Conservation (phyloP, 2,797 vertebrate genomes). For the Clarias fuscus region DNA sequence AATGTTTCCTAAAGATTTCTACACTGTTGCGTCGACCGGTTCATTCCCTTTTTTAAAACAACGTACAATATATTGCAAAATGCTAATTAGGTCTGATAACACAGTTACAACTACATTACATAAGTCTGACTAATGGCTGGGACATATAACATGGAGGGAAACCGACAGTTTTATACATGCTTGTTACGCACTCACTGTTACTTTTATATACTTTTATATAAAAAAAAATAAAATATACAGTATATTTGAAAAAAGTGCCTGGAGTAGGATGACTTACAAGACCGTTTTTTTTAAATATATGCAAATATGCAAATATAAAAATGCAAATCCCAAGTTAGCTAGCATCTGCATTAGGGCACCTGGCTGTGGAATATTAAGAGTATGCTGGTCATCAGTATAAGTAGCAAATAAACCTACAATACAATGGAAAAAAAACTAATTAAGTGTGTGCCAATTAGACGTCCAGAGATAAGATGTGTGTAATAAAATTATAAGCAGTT, state of each 20-base stretch:
- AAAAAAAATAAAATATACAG: too few species aligned
- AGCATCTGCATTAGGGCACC: not conserved
- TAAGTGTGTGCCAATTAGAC: not conserved
- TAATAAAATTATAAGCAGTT: conserved; percentile 17
- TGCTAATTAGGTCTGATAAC: conserved; percentile 41
- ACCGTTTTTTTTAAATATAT: not conserved
- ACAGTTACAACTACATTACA: conserved; percentile 26
- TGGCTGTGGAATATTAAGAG: not conserved
- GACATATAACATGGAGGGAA: conserved; percentile 12
- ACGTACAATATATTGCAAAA: not conserved
- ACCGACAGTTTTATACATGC: conserved; percentile 12
- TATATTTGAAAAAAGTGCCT: not conserved
- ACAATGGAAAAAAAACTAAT: not conserved
- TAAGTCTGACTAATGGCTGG: not conserved
- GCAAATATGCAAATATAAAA: too few species aligned
- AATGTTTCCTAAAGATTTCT: conserved; percentile 34
- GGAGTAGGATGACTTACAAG: not conserved
- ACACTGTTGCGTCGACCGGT: conserved; percentile 23
- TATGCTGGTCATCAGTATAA: not conserved
- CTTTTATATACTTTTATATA: not conserved
- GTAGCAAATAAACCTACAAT: not conserved
- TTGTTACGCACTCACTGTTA: not conserved
- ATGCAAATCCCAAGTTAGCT: not conserved
- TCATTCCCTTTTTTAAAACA: not conserved
- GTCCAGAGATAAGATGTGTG: not conserved